A percentile compares a stretch with the other conserved stretches of the same genome.
These are phyloP conservation scores for Spilogale gracilis DNA, from an alignment of 2,113 vertebrate genomes.

Conservation along the genomic window DNA sequence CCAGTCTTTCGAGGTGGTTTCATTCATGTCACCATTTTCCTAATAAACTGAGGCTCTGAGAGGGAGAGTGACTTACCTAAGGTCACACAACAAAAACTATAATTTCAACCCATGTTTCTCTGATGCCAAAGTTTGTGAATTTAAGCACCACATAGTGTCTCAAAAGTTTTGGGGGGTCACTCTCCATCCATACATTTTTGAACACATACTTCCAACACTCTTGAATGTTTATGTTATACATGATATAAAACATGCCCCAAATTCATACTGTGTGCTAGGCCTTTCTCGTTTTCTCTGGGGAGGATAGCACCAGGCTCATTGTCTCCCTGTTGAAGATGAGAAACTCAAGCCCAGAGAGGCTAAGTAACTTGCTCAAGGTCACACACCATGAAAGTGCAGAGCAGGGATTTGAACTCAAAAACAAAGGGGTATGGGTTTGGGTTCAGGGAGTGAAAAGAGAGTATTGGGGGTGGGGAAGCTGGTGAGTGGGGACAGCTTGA, in stretches of 20 bases:
- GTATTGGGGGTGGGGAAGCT: background rate
- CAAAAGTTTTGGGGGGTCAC: background rate
- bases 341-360: constrained; percentile 15
- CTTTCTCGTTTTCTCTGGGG: constrained; percentile 33
- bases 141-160: background rate
- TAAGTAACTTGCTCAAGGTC: background rate
- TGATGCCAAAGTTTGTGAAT: constrained; percentile 4
- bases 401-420: constrained; percentile 25
- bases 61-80: constrained; percentile 22
- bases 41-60: constrained; percentile 15
- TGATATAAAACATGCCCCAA: constrained; percentile 34
- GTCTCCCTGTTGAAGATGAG: background rate
- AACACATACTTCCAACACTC: background rate
- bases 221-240: constrained; percentile 48
- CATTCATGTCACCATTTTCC: background rate
- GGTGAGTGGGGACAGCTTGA: background rate
- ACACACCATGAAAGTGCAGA: background rate
- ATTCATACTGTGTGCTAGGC: background rate
- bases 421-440: background rate
- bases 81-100: constrained; percentile 34
- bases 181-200: constrained; percentile 9
- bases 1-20: background rate
- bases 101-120: background rate
- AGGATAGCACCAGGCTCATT: background rate
- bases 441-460: background rate